Evolutionary conservation across 2,113 vertebrate genomes (phyloP).

Genomic region (Protobothrops mucrosquamatus): DNA sequence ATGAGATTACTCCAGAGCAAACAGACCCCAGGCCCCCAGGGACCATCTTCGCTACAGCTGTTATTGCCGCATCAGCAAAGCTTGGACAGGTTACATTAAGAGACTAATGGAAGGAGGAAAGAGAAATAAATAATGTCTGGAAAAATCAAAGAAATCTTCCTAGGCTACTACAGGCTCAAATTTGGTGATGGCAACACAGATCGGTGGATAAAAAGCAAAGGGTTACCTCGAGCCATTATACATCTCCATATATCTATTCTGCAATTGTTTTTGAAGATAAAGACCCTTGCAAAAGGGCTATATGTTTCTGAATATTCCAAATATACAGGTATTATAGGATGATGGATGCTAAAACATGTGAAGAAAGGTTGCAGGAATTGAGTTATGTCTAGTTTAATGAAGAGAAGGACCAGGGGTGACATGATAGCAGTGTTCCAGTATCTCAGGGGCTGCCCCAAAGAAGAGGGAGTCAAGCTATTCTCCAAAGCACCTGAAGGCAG

Average conservation of each 20-base stretch:
- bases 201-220: not conserved
- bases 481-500: not conserved
- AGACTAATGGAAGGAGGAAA: not conserved
- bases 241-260: not conserved
- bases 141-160: not conserved
- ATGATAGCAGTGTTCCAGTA: not conserved
- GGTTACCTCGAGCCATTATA: not conserved
- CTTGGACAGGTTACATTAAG: constrained; percentile 50
- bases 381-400: not conserved
- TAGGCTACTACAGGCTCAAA: not conserved
- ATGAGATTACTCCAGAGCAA: not conserved
- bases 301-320: not conserved
- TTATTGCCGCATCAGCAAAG: not conserved
- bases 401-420: not conserved
- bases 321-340: not conserved
- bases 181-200: not conserved
- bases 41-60: not conserved
- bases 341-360: not conserved
- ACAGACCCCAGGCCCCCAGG: not conserved
- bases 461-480: not conserved
- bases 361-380: not conserved
- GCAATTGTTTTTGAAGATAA: not conserved
- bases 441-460: not conserved
- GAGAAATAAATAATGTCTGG: not conserved
- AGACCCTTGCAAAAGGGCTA: no score